Percentiles rank a stretch among this genome's conserved stretches.
Evolutionary conservation across 92 coral and sea anemone species (phyloP).

Genomic region (Phenganax marumi): DNA sequence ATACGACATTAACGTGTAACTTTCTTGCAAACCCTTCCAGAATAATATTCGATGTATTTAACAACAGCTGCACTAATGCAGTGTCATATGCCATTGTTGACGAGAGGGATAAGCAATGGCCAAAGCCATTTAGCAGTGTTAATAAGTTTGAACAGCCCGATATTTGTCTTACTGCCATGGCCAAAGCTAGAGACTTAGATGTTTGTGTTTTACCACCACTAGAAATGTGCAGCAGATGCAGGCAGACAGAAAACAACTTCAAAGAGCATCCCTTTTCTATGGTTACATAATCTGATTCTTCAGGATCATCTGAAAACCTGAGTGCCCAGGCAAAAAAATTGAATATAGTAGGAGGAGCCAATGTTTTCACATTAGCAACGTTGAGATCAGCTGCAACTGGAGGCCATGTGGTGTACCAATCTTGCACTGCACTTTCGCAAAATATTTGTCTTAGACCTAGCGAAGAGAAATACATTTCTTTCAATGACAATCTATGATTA

Average conservation of each 20-base stretch:
- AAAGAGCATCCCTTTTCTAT: not conserved
- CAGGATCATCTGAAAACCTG: slow-evolving; percentile 4
- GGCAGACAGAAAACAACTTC: not conserved
- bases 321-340: too few species aligned
- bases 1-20: too few species aligned
- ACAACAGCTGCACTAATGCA: not conserved
- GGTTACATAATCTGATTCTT: not conserved
- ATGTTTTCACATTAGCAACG: not conserved
- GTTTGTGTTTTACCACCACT: not conserved
- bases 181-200: not conserved
- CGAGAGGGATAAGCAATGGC: not conserved
- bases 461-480: not conserved
- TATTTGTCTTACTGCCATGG: too few species aligned
- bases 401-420: not conserved
- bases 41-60: not conserved
- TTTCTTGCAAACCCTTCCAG: not conserved
- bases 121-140: not conserved
- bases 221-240: not conserved
- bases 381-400: slow-evolving; percentile 5
- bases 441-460: not conserved
- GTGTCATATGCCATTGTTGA: not conserved
- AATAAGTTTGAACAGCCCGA: too few species aligned
- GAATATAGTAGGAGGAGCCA: not conserved
- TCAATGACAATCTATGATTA: not conserved
- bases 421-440: not conserved